These are phyloP conservation scores for Drosophila borealis DNA, from an alignment of 2,888 invertebrate genomes.

Conservation along the genomic window DNA sequence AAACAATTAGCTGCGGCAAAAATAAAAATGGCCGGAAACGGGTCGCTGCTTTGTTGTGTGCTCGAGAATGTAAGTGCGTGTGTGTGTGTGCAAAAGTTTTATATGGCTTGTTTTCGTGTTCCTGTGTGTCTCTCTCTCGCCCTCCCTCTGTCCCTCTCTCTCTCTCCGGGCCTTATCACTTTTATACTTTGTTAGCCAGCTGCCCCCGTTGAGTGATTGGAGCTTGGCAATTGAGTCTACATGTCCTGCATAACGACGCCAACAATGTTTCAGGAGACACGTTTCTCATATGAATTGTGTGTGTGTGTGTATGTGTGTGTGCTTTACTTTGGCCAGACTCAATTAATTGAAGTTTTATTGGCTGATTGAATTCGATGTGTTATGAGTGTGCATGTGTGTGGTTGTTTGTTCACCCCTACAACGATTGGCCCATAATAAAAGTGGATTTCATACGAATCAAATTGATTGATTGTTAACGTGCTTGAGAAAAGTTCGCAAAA, in stretches of 20 bases:
- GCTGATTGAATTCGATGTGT: conserved; percentile 39
- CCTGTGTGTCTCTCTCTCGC: conserved; percentile 18
- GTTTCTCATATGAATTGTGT: conserved; percentile 44
- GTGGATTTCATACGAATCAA: conserved; percentile 24
- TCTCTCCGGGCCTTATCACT: conserved; percentile 62
- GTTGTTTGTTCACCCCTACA: background rate
- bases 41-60: conserved; percentile 30
- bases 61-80: conserved; percentile 13
- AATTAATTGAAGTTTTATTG: conserved; percentile 76
- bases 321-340: conserved; percentile 57
- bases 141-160: conserved; percentile 10
- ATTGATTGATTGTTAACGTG: conserved; percentile 57
- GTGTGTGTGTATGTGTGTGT: background rate
- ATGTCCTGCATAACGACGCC: conserved; percentile 42
- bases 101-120: conserved; percentile 63
- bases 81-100: conserved; percentile 55
- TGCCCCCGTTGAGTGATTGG: conserved; percentile 61
- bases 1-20: conserved; percentile 77
- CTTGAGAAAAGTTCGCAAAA: conserved; percentile 27
- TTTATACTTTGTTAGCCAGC: conserved; percentile 60
- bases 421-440: conserved; percentile 35
- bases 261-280: conserved; percentile 18
- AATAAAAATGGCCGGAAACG: conserved; percentile 61
- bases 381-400: background rate
- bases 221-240: conserved; percentile 44